Evolutionary conservation across 2,888 invertebrate species (phyloP).

Genomic region (Girardia tigrina): DNA sequence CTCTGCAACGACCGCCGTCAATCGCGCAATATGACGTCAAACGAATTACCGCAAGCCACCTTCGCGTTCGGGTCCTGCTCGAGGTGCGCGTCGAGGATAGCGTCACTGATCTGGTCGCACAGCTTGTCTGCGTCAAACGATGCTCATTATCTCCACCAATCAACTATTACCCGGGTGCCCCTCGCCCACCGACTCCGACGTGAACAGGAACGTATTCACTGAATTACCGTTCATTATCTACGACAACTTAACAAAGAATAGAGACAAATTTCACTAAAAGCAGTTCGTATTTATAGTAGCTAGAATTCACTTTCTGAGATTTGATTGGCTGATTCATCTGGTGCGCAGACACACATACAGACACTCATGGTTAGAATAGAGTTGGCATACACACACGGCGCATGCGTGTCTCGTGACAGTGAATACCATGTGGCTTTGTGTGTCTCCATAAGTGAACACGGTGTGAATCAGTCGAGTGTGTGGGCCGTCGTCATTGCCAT

Average conservation of each 20-base stretch:
- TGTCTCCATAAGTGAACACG: background rate
- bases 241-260: background rate
- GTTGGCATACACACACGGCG: background rate
- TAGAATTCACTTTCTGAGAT: background rate
- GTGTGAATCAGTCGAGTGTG: background rate
- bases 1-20: background rate
- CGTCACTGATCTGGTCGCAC: slow-evolving; percentile 54
- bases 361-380: background rate
- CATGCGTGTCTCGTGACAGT: too few relatives aligned
- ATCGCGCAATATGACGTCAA: too few relatives aligned
- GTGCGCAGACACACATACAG: background rate
- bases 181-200: slow-evolving; percentile 33
- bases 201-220: slow-evolving; percentile 26
- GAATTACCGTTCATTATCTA: background rate
- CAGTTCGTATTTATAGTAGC: slow-evolving; percentile 12
- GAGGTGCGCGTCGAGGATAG: slow-evolving; percentile 61
- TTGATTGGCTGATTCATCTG: background rate
- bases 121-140: slow-evolving; percentile 51
- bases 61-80: slow-evolving; percentile 84
- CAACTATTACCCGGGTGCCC: slow-evolving; percentile 31
- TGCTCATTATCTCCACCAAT: background rate
- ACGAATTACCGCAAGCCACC: slow-evolving; percentile 72
- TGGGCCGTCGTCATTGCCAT: background rate
- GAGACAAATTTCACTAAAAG: background rate
- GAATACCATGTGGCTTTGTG: background rate